Evolutionary conservation across 2,113 vertebrate species (phyloP), one percentile per base, ranked within the genome.

Genomic region (Cairina moschata): DNA sequence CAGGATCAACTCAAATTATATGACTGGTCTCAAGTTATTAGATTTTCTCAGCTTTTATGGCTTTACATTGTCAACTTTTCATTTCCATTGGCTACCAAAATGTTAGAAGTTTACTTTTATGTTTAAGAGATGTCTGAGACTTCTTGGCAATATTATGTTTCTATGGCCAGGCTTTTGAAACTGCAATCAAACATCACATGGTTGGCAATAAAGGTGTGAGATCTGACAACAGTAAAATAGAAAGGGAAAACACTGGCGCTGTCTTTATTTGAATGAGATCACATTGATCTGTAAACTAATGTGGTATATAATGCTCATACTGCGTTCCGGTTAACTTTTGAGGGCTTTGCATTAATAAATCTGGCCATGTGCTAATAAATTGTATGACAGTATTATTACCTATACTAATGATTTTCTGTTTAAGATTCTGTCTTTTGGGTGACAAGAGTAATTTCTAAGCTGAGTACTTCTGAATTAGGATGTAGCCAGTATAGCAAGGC

Each of bases 281-380:
- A 31, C 31, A 42, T 55, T 65, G 36, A 42, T 87, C 75, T 90
- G 7, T 83, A 71, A 91, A 77, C 42, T 52, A 67, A 56, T 59
- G 54, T 11, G 9, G 55, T 29, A 15, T 52, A 55, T 74, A 68
- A 28, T 81, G 36, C 18, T 86, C 31, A 50, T 80, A 20, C n/a
- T 71, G 14, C 34, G 74, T 80, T 80, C 50, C 59, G 81, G 88
- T 32, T 80, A 94, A 83, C n/a, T 94, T 94, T 74, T 77, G 77
- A 94, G 90, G 56, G 59, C 59, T 74, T 87, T 73, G 12, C 69
- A 25, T 58, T 94, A 83, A 85, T 95, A 96, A 90, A 88, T 93
- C 55, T 86, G 63, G 16, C 38, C 36, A 72, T 67, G 32, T 59
- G 59, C 28, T 91, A 80, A 83, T 83, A 79, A 95, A 83, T 42